Base-by-base conservation (phyloP, 1,140 invertebrate species). In the Atopsyche davidsoni region DNA sequence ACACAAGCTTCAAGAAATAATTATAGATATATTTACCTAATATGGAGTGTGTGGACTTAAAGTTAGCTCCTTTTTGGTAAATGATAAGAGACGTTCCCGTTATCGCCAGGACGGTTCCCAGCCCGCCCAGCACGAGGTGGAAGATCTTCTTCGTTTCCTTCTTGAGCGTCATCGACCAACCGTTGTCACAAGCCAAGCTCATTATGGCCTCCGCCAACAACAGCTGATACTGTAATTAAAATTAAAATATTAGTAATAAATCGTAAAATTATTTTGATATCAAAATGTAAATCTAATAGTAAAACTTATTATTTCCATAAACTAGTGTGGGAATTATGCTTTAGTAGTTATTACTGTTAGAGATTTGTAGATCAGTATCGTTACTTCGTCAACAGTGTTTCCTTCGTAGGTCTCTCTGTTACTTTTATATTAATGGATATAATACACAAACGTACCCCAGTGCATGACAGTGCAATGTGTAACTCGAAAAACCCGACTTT, bases 151-250 rank as follows among this genome's bases (percentile, higher is more conserved):
- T 68, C 42, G 69, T 60, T 2, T 55, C 54, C 11, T 63, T 45
- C 34, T 53, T 60, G 3, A 70, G 41, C 0, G 40, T 44, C 3
- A 61, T 58, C 16, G 64, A 61, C 67, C 68, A 72, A 4, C 63
- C 62, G 46, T 67, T 70, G 13, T 67, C 52, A 4, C 62, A 56
- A 3, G 63, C 62, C 10, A 73, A 53, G 34, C 55, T 42, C 2
- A 73, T 55, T 3, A 70, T 67, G 2, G 61, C 60, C 53, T 70
- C 59, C 0, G 63, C 60, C 64, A 68, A 68, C 10, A 73, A 55
- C 3, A 71, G 53, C 53, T 70, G 68, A 46, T 69, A 70, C 69
- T 73, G 59, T 18, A 65, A 69, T 38, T 44, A 40, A 23, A 44
- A 10, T 35, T n/a, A n/a, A n/a, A 28, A 28, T n/a, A 28, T n/a